Evolutionary conservation across 2,113 vertebrate genomes (phyloP).

Genomic region (Jacana jacana): DNA sequence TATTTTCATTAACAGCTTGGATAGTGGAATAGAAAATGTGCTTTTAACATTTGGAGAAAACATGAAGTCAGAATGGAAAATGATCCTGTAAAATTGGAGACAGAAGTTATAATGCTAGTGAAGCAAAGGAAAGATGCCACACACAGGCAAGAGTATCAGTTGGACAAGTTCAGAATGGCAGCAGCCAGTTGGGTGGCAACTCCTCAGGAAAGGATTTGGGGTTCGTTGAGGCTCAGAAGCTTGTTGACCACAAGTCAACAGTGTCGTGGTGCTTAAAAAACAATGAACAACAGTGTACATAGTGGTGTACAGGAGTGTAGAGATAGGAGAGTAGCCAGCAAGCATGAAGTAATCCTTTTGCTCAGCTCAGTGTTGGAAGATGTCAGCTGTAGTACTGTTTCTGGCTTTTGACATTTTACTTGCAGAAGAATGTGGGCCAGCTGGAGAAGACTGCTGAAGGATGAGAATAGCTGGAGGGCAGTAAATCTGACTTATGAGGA

Average conservation of each 20-base stretch:
- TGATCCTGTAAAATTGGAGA: not conserved
- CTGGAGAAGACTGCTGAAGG: not conserved
- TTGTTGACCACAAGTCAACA: not conserved
- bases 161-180: not conserved
- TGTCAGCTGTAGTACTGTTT: not conserved
- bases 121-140: not conserved
- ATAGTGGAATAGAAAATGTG: not conserved
- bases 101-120: not conserved
- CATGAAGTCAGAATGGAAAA: not conserved
- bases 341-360: not conserved
- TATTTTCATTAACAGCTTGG: constrained; percentile 1
- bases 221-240: not conserved
- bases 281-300: not conserved
- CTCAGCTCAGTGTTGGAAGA: not conserved
- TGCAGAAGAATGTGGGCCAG: constrained; percentile 7
- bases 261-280: not conserved
- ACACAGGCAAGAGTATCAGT: not conserved
- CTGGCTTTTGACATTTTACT: constrained; percentile 4
- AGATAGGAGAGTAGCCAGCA: not conserved
- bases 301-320: not conserved
- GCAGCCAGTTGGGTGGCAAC: not conserved
- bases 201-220: not conserved
- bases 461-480: not conserved
- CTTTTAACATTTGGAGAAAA: not conserved
- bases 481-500: not conserved